Evolutionary conservation across 1,140 invertebrate species (phyloP), one percentile per base, ranked within the genome.

Genomic region (Chlorops oryzae): DNA sequence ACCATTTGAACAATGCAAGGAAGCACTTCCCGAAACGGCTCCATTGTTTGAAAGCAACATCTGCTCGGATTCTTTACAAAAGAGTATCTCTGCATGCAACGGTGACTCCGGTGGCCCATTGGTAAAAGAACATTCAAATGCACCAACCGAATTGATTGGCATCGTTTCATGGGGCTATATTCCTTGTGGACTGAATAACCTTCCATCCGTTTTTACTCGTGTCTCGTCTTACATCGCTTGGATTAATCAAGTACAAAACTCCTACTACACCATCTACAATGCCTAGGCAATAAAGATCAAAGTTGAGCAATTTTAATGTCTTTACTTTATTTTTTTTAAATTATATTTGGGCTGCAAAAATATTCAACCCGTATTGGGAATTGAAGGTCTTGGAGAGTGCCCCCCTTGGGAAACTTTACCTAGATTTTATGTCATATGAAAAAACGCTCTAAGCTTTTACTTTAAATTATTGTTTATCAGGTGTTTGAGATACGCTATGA

Each of bases 151-250:
- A 51, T 38, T 70, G 20, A 60, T 88, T 48, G 87, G 87, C 18
- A 70, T 88, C n/a, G 86, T 87, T 0, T 88, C 86, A 2, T 89
- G 85, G 83, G 86, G 86, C 12, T 71, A 81, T 24, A 75, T 80
- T 34, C 87, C 87, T 52, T 86, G 86, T 57, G 83, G 84, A 3
- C 56, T 67, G 18, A 70, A 64, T 55, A 78, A 80, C 15, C 71
- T 76, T 2, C 86, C 87, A 2, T 84, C 85, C 0, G 80, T 89
- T 0, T 89, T 84, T 62, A 84, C 85, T 0, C 79, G 78, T 56
- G 81, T 86, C 2, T 78, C 80, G 1, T 62, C 75, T 13, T 84
- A 80, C 58, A 48, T 79, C 17, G 69, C 77, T 17, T 69, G 66
- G 66, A n/a, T 64, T 9, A 0, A 13, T 35, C 35, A 56, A 7